phyloP scores from a whole-genome alignment of 1,140 invertebrate species.

The Phymastichus coffea region DNA sequence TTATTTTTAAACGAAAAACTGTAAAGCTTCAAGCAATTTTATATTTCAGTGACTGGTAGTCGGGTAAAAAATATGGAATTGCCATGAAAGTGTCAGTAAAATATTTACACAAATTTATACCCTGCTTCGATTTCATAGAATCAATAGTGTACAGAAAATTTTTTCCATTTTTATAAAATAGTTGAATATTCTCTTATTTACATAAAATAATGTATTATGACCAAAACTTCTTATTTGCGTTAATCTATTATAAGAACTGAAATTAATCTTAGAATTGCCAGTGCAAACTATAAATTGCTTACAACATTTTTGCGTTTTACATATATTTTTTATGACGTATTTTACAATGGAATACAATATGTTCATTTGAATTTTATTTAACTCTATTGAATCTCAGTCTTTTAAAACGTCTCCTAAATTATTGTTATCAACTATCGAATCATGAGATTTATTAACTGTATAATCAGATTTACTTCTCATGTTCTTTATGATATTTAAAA shows the following conservation, averaged over 20 bases:
- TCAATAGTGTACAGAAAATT: neutral
- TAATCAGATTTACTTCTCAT: neutral
- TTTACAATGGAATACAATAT: neutral
- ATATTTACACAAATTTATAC: neutral
- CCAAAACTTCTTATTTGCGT: neutral
- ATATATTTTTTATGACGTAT: neutral
- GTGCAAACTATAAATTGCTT: neutral
- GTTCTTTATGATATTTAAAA: neutral
- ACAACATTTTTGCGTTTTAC: neutral
- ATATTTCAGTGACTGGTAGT: neutral
- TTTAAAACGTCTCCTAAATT: neutral
- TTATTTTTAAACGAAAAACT: neutral
- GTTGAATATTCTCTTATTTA: neutral
- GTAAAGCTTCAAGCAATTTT: neutral
- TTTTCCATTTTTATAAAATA: neutral
- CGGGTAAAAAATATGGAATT: neutral
- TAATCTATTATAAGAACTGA: neutral
- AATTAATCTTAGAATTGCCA: neutral
- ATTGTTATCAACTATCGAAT: neutral
- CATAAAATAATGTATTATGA: neutral
- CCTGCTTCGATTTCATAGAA: neutral
- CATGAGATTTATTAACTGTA: too few species aligned
- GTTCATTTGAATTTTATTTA: neutral
- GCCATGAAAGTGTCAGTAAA: neutral
- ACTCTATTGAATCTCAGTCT: neutral